phyloP scores from a whole-genome alignment of 1,140 invertebrate species.

The Drosophila parabipectinata region DNA sequence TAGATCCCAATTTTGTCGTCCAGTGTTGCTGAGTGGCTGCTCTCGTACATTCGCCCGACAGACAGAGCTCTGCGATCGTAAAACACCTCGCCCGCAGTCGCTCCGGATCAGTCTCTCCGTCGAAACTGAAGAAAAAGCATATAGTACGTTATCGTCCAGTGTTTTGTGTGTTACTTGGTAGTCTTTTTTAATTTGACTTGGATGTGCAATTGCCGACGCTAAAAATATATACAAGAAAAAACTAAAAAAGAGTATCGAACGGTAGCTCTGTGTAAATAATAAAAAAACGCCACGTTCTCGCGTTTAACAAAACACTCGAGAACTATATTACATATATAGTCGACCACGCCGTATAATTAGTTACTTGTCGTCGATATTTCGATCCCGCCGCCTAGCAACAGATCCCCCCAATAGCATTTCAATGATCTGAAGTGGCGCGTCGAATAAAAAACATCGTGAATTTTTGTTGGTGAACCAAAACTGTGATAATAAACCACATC shows the following conservation, averaged over 20 bases:
- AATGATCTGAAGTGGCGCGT: conserved; percentile 30
- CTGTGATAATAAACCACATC: conserved; percentile 6
- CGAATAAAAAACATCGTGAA: neutral
- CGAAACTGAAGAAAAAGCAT: conserved; percentile 38
- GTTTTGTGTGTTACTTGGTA: conserved; percentile 39
- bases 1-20: neutral
- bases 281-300: conserved; percentile 69
- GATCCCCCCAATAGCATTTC: neutral
- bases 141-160: conserved; percentile 8
- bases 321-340: conserved; percentile 51
- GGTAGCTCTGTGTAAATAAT: conserved; percentile 31
- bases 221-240: conserved; percentile 55
- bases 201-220: conserved; percentile 67
- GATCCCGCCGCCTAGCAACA: conserved; percentile 42
- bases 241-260: conserved; percentile 29
- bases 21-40: conserved; percentile 50
- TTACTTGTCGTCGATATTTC: conserved; percentile 45
- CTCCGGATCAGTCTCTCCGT: conserved; percentile 32
- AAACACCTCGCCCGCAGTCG: conserved; percentile 37
- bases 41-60: conserved; percentile 49
- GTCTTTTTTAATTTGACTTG: conserved; percentile 62
- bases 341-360: conserved; percentile 39
- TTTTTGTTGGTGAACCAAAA: neutral
- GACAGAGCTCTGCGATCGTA: conserved; percentile 51
- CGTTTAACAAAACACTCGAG: conserved; percentile 37